Conservation (phyloP, 2,113 vertebrate genomes). For the Ailuropoda melanoleuca region DNA sequence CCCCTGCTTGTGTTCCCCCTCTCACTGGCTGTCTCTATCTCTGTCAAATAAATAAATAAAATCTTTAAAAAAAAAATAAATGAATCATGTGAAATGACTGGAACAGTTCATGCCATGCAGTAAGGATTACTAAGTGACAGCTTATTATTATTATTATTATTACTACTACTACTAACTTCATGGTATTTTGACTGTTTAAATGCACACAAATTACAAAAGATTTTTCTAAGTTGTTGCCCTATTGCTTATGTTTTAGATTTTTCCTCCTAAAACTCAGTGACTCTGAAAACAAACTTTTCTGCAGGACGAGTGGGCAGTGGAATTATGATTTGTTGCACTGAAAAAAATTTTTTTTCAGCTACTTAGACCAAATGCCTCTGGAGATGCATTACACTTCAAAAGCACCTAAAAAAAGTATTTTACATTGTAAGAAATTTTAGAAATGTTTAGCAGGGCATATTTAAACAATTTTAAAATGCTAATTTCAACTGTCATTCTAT, state of each 20-base stretch:
- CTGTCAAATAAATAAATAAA: no score
- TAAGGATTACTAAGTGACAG: background rate
- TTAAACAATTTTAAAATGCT: background rate
- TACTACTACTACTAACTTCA: background rate
- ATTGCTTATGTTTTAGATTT: background rate
- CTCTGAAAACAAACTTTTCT: background rate
- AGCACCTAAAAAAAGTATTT: background rate
- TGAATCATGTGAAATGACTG: background rate
- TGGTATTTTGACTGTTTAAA: slow-evolving; percentile 9
- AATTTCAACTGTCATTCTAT: background rate
- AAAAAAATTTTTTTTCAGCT: background rate
- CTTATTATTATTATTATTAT: background rate
- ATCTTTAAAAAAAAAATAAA: no score
- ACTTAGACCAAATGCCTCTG: background rate
- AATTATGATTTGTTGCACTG: background rate
- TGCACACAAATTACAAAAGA: background rate
- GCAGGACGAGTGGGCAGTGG: background rate
- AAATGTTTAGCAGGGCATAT: background rate
- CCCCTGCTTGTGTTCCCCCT: no score
- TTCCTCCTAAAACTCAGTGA: background rate
- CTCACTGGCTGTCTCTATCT: no score
- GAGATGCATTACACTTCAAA: background rate
- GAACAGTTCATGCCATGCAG: background rate
- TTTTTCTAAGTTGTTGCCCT: background rate
- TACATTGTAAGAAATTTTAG: background rate